Evolutionary conservation across 1,140 invertebrate genomes (phyloP), one percentile per base, ranked within the genome.

Genomic region (Drosophila auraria): DNA sequence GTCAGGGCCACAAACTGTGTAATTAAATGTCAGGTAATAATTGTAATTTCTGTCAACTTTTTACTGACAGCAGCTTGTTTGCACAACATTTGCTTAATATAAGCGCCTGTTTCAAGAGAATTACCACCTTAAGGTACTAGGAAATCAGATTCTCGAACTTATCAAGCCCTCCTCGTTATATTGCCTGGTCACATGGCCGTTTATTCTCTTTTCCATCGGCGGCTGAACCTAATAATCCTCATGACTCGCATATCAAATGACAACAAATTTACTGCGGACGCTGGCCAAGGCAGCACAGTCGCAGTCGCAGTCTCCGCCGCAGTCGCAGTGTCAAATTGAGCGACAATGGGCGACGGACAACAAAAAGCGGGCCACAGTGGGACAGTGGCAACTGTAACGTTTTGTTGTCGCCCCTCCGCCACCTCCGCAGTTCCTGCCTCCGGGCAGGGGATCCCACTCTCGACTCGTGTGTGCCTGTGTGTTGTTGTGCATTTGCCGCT

Each of bases 231-330:
- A 90, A 90, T 90, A 90, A 90, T 90, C 86, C 86, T 90, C 86
- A 90, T 90, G 86, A 90, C 86, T 90, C 86, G 86, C 86, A 90
- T 90, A 90, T 90, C 86, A 90, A 90, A 90, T 90, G 86, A 90
- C 86, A 90, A 90, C 86, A 90, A 90, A 90, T 90, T 90, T 86
- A 91, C 82, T 86, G 38, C 87, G 80, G 86, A 79, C 76, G 80
- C 36, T 81, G 82, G 63, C 68, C 54, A 61, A 54, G 57, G 54
- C 63, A 45, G 40, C 53, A 64, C 20, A 20, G 20, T 20, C 20
- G 27, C 27, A 30, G 27, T 30, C 27, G 27, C 42, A 40, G 38
- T 23, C 15, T 17, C 6, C 23, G 30, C 0, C 20, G 49, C 42
- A 8, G 5, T 30, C 75, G 74, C 75, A 80, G 84, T 89, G 86